phyloP scores from a whole-genome alignment of 2,888 invertebrate species.

The Eremobia ochroleuca region DNA sequence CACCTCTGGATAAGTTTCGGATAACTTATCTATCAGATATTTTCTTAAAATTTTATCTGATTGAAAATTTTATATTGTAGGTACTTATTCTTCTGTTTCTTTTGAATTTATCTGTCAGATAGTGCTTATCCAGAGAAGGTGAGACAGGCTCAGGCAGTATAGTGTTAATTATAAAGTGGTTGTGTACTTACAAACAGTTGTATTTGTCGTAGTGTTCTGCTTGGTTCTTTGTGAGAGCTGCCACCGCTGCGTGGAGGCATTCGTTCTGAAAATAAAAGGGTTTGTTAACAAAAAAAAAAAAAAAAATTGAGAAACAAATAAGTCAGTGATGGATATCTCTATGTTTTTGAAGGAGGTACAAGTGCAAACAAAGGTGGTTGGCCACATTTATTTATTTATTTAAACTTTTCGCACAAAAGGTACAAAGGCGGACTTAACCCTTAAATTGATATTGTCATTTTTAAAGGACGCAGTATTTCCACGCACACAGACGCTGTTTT shows the following conservation, averaged over 20 bases:
- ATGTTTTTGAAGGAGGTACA: background rate
- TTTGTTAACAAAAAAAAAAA: background rate
- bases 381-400: too few species aligned
- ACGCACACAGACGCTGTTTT: too few species aligned
- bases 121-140: background rate
- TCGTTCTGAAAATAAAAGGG: slow-evolving; percentile 88
- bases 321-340: background rate
- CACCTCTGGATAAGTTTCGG: background rate
- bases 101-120: background rate
- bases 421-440: too few species aligned
- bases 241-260: slow-evolving; percentile 92
- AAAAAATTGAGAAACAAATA: too few species aligned
- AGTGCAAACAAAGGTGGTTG: background rate
- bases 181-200: slow-evolving; percentile 91
- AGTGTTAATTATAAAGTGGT: background rate
- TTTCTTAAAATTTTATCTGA: background rate
- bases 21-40: background rate
- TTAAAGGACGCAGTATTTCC: too few species aligned
- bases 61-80: too few species aligned
- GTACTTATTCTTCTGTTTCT: background rate
- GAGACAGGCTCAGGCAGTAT: background rate
- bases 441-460: too few species aligned
- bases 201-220: slow-evolving; percentile 90
- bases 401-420: too few species aligned
- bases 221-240: slow-evolving; percentile 92